Evolutionary conservation across 1,140 invertebrate genomes (phyloP), one percentile per base, ranked within the genome.

Genomic region (Armadillidium nasatum): DNA sequence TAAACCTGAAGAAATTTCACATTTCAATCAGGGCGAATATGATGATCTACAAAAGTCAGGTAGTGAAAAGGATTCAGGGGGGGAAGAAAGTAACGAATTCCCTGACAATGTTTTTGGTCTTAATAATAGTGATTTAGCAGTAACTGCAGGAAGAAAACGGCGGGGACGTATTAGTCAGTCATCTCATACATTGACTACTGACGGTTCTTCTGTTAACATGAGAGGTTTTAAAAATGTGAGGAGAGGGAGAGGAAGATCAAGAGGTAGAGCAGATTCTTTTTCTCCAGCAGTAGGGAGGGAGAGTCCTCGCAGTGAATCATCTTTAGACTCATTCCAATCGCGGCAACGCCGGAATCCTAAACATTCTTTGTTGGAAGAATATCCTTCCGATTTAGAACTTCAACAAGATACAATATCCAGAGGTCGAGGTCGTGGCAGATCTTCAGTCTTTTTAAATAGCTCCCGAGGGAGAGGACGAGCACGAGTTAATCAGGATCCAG

Each of bases 31-130:
- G 6, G 33, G 33, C 6, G 33, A 33, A 33, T 33, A 33, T 33
- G 33, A 33, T 33, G 33, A 33, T 33, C 1, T 33, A 6, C 76
- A 69, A n/a, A 72, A 76, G 67, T 78, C 76, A 13, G 79, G 76
- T n/a, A 72, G 79, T 67, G 79, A 80, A 60, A 80, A 80, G 43
- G 79, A 80, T 66, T 68, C 73, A 23, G 54, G 73, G 23, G 54
- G 73, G 23, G 76, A 77, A 70, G 76, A 80, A 13, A 70, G 67
- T 21, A 72, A 45, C 23, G 72, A 73, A 50, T 60, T 74, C 67
- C 69, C 76, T n/a, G 79, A 80, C 44, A 44, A 9, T 6, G 15
- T 50, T 11, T 22, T 46, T 33, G 33, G 6, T 33, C 33, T 33
- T 6, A 33, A 33, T 3, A 33, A 33, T 33, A 33, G 33, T 33